Percentiles rank a stretch among this genome's conserved stretches.
Evolutionary conservation across 1,140 invertebrate genomes (phyloP).

Genomic region (Frieseomelitta varia): DNA sequence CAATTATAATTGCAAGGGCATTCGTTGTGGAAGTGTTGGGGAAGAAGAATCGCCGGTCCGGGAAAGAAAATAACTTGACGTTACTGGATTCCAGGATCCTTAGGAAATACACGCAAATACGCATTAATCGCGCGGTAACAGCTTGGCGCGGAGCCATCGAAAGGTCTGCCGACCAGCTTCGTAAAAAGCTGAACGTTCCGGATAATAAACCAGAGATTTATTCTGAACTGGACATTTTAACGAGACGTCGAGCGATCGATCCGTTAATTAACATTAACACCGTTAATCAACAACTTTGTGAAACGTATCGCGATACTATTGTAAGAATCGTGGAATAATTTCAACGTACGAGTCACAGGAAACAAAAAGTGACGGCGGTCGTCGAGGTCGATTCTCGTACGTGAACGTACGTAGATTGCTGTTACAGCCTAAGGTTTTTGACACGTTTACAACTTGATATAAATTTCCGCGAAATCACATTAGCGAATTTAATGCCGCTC

Average conservation of each 20-base stretch:
- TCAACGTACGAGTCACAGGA: neutral
- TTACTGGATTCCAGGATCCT: constrained; percentile 73
- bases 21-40: constrained; percentile 3
- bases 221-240: constrained; percentile 69
- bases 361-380: too few species aligned
- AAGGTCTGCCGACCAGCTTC: constrained; percentile 69
- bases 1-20: constrained; percentile 4
- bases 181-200: constrained; percentile 78
- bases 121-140: constrained; percentile 74
- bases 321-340: neutral
- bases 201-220: constrained; percentile 79
- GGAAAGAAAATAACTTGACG: constrained; percentile 12
- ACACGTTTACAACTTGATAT: neutral
- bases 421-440: neutral
- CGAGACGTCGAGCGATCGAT: constrained; percentile 69
- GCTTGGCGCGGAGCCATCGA: constrained; percentile 78
- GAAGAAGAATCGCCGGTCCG: neutral
- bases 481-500: neutral
- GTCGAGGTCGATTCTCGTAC: too few species aligned
- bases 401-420: too few species aligned
- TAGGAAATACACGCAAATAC: constrained; percentile 74
- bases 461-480: constrained; percentile 11
- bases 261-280: constrained; percentile 64
- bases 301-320: neutral
- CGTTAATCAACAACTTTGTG: neutral